phyloP scores from a whole-genome alignment of 2,888 invertebrate species.

The Netelia melanura region DNA sequence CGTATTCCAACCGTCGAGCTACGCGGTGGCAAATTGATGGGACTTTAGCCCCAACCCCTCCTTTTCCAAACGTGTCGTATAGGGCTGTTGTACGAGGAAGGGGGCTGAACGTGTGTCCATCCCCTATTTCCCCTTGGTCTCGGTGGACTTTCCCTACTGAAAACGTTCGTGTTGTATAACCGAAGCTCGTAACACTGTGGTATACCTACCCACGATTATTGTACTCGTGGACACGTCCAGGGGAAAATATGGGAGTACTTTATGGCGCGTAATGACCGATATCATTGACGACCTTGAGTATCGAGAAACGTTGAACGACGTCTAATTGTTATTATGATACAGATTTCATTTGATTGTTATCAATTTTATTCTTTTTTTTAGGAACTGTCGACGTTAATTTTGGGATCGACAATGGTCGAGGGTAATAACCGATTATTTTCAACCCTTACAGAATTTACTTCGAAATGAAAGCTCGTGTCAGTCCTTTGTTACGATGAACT shows the following conservation, averaged over 20 bases:
- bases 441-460: too few relatives aligned
- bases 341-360: too few relatives aligned
- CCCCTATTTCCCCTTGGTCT: neutral
- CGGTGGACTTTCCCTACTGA: neutral
- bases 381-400: neutral
- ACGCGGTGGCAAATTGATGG: conserved; percentile 68
- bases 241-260: neutral
- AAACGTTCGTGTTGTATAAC: neutral
- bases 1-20: conserved; percentile 72
- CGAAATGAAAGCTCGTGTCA: too few relatives aligned
- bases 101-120: neutral
- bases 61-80: neutral
- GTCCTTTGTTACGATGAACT: neutral
- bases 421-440: neutral
- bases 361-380: neutral
- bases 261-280: conserved; percentile 6
- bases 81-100: too few relatives aligned
- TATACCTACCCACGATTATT: neutral
- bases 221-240: neutral
- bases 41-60: conserved; percentile 46
- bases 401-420: neutral
- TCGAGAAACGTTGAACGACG: neutral
- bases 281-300: neutral
- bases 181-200: neutral
- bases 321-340: neutral